Evolutionary conservation across 2,113 vertebrate genomes (phyloP).

Genomic region (Psephotus haematonotus): DNA sequence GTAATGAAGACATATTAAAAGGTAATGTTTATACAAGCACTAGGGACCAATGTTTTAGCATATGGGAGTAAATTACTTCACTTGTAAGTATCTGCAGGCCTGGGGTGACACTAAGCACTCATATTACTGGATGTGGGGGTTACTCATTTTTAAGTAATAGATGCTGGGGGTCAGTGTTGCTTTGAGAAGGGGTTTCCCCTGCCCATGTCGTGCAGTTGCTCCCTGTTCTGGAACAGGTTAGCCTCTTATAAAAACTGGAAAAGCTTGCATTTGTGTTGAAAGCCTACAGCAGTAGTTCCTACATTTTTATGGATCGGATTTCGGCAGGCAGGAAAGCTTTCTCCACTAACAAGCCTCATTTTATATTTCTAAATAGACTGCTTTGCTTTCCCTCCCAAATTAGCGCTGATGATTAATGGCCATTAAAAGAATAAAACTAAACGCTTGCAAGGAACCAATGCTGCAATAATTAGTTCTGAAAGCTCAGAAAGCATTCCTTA

Average conservation of each 20-base stretch:
- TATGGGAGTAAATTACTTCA: not conserved
- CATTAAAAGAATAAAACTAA: slow-evolving; percentile 11
- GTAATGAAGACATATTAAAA: not conserved
- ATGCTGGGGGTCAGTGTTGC: not conserved
- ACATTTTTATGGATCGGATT: not conserved
- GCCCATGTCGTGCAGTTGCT: not conserved
- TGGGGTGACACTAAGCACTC: not conserved
- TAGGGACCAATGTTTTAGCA: not conserved
- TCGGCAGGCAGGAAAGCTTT: not conserved
- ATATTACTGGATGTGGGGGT: not conserved
- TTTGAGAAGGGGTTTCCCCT: rapidly evolving
- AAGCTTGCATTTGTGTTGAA: not conserved
- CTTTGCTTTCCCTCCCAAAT: not conserved
- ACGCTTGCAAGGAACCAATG: not conserved
- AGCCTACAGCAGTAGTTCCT: not conserved
- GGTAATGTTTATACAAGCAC: not conserved
- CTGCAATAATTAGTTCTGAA: not conserved
- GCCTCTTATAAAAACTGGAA: not conserved
- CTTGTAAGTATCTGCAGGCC: not conserved
- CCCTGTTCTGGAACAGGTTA: not conserved
- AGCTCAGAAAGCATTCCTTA: not conserved
- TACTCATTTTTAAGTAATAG: not conserved
- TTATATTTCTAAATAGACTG: not conserved
- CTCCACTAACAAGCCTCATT: not conserved
- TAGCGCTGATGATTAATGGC: not conserved